Percentiles rank a stretch among this genome's conserved stretches.
Conservation (phyloP, 2,888 invertebrate species). For the Saturnia pavonia region DNA sequence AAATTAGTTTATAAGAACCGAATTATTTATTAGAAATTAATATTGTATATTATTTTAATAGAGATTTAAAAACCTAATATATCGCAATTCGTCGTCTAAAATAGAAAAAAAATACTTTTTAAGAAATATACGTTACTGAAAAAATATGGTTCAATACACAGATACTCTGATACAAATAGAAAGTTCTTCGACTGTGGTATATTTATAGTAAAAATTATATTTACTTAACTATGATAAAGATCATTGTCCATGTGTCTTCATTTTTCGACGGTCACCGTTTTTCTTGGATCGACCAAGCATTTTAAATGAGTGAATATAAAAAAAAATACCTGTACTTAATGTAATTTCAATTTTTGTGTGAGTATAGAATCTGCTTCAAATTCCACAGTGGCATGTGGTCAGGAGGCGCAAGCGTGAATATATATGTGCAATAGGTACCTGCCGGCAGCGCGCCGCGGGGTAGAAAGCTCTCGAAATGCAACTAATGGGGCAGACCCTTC, state of each 20-base stretch:
- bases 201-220: no score
- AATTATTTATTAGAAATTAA: not conserved
- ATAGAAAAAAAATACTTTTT: no score
- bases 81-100: no score
- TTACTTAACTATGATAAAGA: no score
- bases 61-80: no score
- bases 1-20: not conserved
- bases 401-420: constrained; percentile 48
- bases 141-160: no score
- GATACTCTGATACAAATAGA: no score
- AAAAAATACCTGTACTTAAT: not conserved
- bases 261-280: not conserved
- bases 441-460: constrained; percentile 52
- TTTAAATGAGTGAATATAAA: not conserved
- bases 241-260: no score
- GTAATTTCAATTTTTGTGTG: not conserved
- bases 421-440: constrained; percentile 45
- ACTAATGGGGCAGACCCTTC: constrained; percentile 40
- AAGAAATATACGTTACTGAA: no score
- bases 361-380: constrained; percentile 26
- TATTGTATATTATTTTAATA: no score
- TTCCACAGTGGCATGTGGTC: constrained; percentile 23
- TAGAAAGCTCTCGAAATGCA: constrained; percentile 55
- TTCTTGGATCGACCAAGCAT: not conserved
- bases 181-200: no score